phyloP scores from a whole-genome alignment of 2,888 invertebrate genomes.

The Diarsia brunnea region DNA sequence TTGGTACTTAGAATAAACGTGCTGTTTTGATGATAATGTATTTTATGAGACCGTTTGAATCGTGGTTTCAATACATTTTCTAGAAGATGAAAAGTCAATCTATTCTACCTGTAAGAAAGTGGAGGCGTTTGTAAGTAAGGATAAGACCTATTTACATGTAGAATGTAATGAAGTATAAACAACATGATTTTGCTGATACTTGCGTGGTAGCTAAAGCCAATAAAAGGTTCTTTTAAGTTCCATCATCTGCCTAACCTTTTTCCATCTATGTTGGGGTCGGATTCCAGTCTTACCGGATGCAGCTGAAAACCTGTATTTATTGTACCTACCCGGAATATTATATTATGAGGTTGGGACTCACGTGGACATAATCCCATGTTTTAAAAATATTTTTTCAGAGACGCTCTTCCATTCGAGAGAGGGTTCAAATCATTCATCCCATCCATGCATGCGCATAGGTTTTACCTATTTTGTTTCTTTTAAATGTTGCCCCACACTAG shows the following conservation, averaged over 20 bases:
- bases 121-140: constrained; percentile 17
- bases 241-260: too few relatives aligned
- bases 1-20: constrained; percentile 77
- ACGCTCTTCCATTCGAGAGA: too few relatives aligned
- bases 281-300: too few relatives aligned
- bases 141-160: neutral
- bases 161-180: neutral
- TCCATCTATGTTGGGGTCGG: too few relatives aligned
- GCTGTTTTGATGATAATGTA: constrained; percentile 69
- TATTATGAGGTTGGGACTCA: neutral
- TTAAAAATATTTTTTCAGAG: too few relatives aligned
- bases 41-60: constrained; percentile 43
- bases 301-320: too few relatives aligned
- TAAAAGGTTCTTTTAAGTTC: neutral
- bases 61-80: constrained; percentile 9
- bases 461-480: too few relatives aligned
- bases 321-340: too few relatives aligned
- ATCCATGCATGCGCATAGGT: too few relatives aligned
- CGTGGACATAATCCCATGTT: neutral
- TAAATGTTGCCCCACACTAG: too few relatives aligned
- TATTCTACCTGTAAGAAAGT: neutral
- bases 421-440: too few relatives aligned
- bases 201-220: neutral
- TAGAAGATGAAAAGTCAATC: constrained; percentile 1
- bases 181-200: neutral